Evolutionary conservation across 2,888 invertebrate genomes (phyloP).

Genomic region (Bugulina stolonifera): DNA sequence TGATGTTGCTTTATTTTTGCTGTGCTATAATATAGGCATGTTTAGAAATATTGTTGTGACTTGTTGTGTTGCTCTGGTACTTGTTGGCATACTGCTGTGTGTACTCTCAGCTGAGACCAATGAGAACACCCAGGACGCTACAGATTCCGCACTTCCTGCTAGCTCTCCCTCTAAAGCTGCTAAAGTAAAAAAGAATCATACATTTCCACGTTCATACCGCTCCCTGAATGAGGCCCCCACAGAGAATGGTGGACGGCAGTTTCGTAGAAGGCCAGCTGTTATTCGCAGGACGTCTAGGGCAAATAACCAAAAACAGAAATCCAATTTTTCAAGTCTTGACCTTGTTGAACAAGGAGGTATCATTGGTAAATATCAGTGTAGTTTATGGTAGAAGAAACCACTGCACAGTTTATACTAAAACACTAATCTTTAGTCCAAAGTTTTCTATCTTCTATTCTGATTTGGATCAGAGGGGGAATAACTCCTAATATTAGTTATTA

Average conservation of each 20-base stretch:
- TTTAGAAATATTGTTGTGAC: too few species aligned
- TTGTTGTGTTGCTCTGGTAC: background rate
- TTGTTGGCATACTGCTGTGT: background rate
- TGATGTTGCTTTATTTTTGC: too few species aligned
- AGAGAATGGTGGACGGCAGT: background rate
- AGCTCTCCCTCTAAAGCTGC: background rate
- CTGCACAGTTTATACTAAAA: too few species aligned
- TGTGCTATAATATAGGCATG: too few species aligned
- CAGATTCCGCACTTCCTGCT: background rate
- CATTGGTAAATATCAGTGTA: too few species aligned
- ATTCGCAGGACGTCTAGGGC: conserved; percentile 14
- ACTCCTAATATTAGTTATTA: too few species aligned
- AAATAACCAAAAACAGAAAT: background rate
- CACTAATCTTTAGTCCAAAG: too few species aligned
- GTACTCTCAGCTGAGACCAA: conserved; percentile 16
- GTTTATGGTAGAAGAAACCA: too few species aligned
- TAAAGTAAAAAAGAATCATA: background rate
- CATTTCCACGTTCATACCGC: background rate
- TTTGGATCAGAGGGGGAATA: too few species aligned
- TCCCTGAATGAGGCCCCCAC: background rate
- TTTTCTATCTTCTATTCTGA: too few species aligned
- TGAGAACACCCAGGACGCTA: background rate
- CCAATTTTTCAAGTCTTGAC: background rate
- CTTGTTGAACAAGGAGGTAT: background rate
- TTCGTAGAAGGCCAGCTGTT: conserved; percentile 10